These are phyloP conservation scores for Schlechtendalia chinensis DNA, from an alignment of 1,140 invertebrate species.

Conservation along the genomic window DNA sequence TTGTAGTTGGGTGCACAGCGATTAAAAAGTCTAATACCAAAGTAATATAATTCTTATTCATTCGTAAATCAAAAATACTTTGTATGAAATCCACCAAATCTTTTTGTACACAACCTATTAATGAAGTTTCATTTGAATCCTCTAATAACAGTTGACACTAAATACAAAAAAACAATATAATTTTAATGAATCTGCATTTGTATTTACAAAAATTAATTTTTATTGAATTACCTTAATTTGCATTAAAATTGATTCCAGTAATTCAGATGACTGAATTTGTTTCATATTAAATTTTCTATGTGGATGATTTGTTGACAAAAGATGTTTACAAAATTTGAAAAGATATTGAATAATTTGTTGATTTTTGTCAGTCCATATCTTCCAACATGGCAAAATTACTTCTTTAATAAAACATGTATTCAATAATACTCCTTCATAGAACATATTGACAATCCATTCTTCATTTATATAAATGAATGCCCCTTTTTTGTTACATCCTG, in stretches of 20 bases:
- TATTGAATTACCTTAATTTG: constrained; percentile 22
- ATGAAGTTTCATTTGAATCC: constrained; percentile 39
- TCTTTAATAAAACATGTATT: constrained; percentile 42
- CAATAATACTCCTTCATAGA: constrained; percentile 42
- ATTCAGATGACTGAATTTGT: constrained; percentile 43
- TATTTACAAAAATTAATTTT: neutral
- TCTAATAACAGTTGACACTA: constrained; percentile 44
- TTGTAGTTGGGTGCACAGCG: constrained; percentile 28
- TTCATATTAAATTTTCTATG: constrained; percentile 46
- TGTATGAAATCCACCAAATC: constrained; percentile 38
- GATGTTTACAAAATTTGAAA: constrained; percentile 48
- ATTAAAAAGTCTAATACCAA: constrained; percentile 43
- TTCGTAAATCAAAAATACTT: constrained; percentile 42
- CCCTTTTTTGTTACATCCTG: constrained; percentile 46
- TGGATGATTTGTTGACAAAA: constrained; percentile 34
- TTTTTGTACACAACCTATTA: constrained; percentile 25
- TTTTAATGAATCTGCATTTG: neutral
- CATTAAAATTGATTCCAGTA: constrained; percentile 42
- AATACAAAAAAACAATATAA: neutral
- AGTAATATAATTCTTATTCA: constrained; percentile 38
- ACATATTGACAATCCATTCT: constrained; percentile 45
- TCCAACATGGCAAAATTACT: constrained; percentile 39
- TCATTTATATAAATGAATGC: constrained; percentile 30
- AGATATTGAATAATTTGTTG: constrained; percentile 35
- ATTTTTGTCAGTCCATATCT: constrained; percentile 34